A percentile compares a stretch with the other conserved stretches of the same genome.
phyloP scores from a whole-genome alignment of 1,140 invertebrate species.

The Drosophila virilis region DNA sequence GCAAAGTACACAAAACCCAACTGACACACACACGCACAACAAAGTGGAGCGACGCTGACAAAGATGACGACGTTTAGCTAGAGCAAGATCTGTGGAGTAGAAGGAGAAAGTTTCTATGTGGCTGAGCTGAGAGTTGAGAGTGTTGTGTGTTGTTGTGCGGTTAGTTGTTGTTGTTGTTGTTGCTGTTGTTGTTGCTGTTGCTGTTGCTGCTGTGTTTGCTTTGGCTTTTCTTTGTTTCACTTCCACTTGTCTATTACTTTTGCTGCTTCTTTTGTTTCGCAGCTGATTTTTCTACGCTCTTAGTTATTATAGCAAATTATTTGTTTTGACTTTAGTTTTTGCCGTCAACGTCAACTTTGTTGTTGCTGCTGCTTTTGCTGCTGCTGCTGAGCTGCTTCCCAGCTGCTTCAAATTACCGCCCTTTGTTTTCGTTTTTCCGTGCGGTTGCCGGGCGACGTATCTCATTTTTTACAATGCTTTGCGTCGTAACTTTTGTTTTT shows the following conservation, averaged over 20 bases:
- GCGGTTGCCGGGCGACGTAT: constrained; percentile 63
- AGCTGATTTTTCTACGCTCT: constrained; percentile 74
- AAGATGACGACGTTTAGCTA: constrained; percentile 66
- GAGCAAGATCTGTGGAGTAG: constrained; percentile 30
- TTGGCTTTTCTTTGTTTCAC: constrained; percentile 67
- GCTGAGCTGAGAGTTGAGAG: constrained; percentile 54
- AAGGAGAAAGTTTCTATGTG: constrained; percentile 72
- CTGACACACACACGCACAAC: constrained; percentile 30
- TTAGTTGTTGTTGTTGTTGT: constrained; percentile 5
- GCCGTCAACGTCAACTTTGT: constrained; percentile 51
- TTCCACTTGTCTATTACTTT: constrained; percentile 72
- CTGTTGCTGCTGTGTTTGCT: constrained; percentile 27
- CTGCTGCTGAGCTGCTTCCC: constrained; percentile 52
- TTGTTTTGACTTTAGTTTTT: constrained; percentile 79
- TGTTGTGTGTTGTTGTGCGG: constrained; percentile 7
- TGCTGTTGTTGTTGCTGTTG: constrained; percentile 17
- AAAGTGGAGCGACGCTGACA: constrained; percentile 27
- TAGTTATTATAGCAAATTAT: constrained; percentile 81
- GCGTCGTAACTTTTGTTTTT: constrained; percentile 57
- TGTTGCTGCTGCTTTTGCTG: constrained; percentile 25
- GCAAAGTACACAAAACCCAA: constrained; percentile 57
- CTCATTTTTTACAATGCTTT: constrained; percentile 47
- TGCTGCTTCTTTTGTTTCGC: constrained; percentile 41
- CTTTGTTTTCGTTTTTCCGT: constrained; percentile 54
- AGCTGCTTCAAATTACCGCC: constrained; percentile 79